Evolutionary conservation across 2,888 invertebrate species (phyloP).

Genomic region (Cynaeus angustus): DNA sequence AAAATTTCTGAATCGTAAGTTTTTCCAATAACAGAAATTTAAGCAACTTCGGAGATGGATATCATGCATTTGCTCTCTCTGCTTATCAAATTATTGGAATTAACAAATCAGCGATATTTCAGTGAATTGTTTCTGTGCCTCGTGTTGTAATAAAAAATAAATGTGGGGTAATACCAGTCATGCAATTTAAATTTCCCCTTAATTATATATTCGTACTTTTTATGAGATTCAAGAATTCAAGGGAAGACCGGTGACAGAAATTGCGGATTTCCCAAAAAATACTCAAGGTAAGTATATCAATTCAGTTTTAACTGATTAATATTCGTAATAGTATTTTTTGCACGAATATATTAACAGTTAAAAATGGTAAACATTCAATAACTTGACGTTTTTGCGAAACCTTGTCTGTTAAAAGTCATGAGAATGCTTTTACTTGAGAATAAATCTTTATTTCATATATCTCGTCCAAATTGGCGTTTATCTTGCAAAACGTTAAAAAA

Average conservation of each 20-base stretch:
- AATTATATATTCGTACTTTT: background rate
- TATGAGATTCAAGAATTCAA: background rate
- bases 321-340: constrained; percentile 31
- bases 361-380: constrained; percentile 1
- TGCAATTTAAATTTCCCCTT: background rate
- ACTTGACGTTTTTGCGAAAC: background rate
- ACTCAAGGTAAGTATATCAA: constrained; percentile 16
- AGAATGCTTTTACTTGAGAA: too few species aligned
- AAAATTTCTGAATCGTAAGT: background rate
- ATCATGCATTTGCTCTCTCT: background rate
- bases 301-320: constrained; percentile 1
- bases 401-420: too few species aligned
- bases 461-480: too few species aligned
- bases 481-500: too few species aligned
- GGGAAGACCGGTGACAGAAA: constrained; percentile 20
- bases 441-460: too few species aligned
- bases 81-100: background rate
- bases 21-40: background rate
- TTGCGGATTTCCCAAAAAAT: constrained; percentile 16
- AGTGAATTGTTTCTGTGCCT: too few species aligned
- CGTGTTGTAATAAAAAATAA: too few species aligned
- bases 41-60: background rate
- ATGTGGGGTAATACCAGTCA: too few species aligned
- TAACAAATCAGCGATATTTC: background rate
- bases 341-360: constrained; percentile 19